Conservation (phyloP, 2,797 vertebrate species). For the Hafferia zeledoni region DNA sequence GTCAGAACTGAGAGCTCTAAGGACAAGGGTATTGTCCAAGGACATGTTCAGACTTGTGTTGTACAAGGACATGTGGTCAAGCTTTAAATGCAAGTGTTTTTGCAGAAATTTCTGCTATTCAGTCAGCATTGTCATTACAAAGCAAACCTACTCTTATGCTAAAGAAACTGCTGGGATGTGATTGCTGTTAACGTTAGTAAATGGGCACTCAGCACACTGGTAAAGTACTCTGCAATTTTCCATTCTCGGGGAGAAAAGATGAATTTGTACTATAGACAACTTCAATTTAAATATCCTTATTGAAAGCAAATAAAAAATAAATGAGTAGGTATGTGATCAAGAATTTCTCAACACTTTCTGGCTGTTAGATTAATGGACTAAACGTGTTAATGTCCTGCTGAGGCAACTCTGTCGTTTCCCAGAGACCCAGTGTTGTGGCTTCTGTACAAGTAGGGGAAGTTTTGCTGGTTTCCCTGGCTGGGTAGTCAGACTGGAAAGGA, state of each 20-base stretch:
- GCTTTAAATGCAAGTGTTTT: not conserved
- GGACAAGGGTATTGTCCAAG: not conserved
- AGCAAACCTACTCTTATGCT: not conserved
- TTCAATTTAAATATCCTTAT: not conserved
- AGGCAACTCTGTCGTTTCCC: not conserved
- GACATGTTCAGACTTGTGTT: not conserved
- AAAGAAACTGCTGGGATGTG: not conserved
- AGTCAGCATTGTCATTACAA: not conserved
- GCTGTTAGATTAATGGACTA: not conserved
- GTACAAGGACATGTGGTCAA: not conserved
- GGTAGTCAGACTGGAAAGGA: not conserved
- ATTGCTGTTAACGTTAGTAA: not conserved
- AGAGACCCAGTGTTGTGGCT: not conserved
- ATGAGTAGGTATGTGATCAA: fast-evolving
- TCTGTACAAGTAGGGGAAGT: not conserved
- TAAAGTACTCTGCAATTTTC: not conserved
- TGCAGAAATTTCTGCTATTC: not conserved
- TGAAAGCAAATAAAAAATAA: not conserved
- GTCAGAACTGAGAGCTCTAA: not conserved
- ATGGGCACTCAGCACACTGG: not conserved
- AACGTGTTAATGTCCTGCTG: not conserved
- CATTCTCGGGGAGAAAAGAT: not conserved
- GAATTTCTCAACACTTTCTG: not conserved
- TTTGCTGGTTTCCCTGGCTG: not conserved
- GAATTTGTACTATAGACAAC: not conserved